Conservation (phyloP, 1,140 invertebrate species). For the Trichonephila clavata region DNA sequence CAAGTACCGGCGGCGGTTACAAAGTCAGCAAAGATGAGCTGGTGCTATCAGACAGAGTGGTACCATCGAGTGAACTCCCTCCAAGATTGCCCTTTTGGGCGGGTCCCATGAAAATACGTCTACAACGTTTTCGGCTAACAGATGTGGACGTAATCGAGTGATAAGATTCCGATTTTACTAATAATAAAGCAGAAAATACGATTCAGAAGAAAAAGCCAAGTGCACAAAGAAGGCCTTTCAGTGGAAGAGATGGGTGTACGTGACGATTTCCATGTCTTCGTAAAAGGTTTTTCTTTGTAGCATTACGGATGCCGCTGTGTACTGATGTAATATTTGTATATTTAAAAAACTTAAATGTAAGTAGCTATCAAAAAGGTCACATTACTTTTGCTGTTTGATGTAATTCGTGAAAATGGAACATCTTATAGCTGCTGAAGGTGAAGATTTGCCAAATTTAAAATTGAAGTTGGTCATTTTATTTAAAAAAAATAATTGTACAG, state of each 20-base stretch:
- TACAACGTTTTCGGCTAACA: conserved; percentile 15
- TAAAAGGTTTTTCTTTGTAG: neutral
- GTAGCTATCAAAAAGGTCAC: no score
- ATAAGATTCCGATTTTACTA: conserved; percentile 52
- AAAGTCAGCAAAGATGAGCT: conserved; percentile 45
- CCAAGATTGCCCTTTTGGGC: conserved; percentile 19
- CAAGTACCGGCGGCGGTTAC: neutral
- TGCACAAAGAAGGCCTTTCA: conserved; percentile 50
- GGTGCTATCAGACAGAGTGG: conserved; percentile 65
- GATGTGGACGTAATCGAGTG: conserved; percentile 26
- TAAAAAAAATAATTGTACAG: no score
- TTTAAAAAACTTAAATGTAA: neutral
- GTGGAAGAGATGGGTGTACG: conserved; percentile 16
- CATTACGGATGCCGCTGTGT: neutral
- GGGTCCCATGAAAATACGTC: conserved; percentile 22
- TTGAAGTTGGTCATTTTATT: no score
- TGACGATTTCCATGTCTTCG: conserved; percentile 51
- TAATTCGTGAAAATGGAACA: no score
- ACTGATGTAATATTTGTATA: neutral
- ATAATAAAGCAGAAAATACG: neutral
- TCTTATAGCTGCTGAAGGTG: no score
- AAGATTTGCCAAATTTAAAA: no score
- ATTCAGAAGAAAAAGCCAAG: neutral
- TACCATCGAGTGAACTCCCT: conserved; percentile 8
- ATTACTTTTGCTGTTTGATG: no score